Percentiles rank a stretch among this genome's conserved stretches.
Conservation (phyloP, 2,888 invertebrate genomes). For the Nymphalis urticae region DNA sequence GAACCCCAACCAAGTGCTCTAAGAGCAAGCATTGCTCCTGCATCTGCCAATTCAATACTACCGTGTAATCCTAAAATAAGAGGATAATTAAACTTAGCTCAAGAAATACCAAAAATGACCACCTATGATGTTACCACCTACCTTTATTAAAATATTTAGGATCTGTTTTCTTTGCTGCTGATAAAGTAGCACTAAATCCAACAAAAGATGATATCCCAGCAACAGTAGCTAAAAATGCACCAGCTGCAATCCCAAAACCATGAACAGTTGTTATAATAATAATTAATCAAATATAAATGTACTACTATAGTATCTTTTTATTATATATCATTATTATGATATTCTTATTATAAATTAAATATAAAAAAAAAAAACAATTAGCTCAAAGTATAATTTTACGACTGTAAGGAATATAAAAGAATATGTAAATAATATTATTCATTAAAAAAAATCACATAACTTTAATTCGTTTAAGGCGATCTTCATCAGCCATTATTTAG, state of each 20-base stretch:
- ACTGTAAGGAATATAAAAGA: too few relatives aligned
- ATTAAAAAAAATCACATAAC: conserved; percentile 46
- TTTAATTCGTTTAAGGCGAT: conserved; percentile 72
- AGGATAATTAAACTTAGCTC: background rate
- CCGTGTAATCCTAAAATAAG: conserved; percentile 76
- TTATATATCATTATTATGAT: background rate
- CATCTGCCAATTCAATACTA: conserved; percentile 84
- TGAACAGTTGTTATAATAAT: background rate
- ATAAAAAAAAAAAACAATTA: background rate
- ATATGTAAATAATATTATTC: too few relatives aligned
- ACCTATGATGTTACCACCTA: conserved; percentile 35
- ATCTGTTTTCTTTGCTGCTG: conserved; percentile 89
- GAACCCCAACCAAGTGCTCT: conserved; percentile 94
- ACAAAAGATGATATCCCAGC: conserved; percentile 89
- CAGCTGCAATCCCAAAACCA: conserved; percentile 76
- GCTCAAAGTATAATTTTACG: too few relatives aligned
- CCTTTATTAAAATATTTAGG: conserved; percentile 89
- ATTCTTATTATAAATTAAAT: background rate
- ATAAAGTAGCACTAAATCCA: conserved; percentile 91
- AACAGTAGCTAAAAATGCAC: conserved; percentile 86
- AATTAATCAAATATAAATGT: background rate
- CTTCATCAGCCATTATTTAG: conserved; percentile 56
- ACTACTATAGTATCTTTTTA: background rate
- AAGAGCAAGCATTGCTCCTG: conserved; percentile 89
- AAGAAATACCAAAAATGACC: background rate